phyloP scores from a whole-genome alignment of 2,797 vertebrate species.

The Naso thynnoides region DNA sequence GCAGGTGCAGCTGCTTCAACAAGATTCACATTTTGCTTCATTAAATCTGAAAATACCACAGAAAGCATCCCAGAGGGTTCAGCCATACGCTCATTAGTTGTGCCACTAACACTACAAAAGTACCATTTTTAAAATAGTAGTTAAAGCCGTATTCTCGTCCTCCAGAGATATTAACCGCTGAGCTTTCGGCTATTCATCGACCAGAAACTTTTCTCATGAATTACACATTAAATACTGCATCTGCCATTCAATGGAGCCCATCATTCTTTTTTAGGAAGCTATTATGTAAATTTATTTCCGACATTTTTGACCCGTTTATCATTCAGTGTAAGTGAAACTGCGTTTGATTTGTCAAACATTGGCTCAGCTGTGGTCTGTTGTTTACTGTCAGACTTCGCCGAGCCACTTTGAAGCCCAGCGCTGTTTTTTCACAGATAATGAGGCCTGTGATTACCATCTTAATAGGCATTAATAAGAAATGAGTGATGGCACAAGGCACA shows the following conservation, averaged over 20 bases:
- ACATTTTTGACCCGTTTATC: conserved; percentile 45
- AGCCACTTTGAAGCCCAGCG: conserved; percentile 34
- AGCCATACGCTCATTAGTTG: conserved; percentile 15
- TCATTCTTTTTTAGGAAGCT: conserved; percentile 14
- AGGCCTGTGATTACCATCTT: conserved; percentile 70
- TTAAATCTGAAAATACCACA: conserved; percentile 27
- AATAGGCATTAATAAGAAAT: conserved; percentile 71
- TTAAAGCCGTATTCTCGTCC: not conserved
- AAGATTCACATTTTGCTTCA: conserved; percentile 27
- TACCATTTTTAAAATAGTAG: not conserved
- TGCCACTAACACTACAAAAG: conserved; percentile 2
- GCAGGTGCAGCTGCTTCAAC: not conserved
- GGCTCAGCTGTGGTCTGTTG: conserved; percentile 35
- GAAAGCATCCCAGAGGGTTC: not conserved
- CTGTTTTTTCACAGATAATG: conserved; percentile 51
- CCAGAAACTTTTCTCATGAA: conserved; percentile 46
- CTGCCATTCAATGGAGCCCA: conserved; percentile 22
- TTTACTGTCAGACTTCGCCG: conserved; percentile 49
- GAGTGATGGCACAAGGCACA: conserved; percentile 61
- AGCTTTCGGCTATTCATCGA: conserved; percentile 16
- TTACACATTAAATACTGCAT: conserved; percentile 38
- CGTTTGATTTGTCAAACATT: conserved; percentile 55
- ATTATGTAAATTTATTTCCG: conserved; percentile 44
- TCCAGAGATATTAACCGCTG: not conserved
- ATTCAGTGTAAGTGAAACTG: conserved; percentile 27